Percentiles rank a stretch among this genome's conserved stretches.
These are phyloP conservation scores for Gambusia holbrooki DNA, from an alignment of 2,113 vertebrate genomes.

Conservation along the genomic window DNA sequence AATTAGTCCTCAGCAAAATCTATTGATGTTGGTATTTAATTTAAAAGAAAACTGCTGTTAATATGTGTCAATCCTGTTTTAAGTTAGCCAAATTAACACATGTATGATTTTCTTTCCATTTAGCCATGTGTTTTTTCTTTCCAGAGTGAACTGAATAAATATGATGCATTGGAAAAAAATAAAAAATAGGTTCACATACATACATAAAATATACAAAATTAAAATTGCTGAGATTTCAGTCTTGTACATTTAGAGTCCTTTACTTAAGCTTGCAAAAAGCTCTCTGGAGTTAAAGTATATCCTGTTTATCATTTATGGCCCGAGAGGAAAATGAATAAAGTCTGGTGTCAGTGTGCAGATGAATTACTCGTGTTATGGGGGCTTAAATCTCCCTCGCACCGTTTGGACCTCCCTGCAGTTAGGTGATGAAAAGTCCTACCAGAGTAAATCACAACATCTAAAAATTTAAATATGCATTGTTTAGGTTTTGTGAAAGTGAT, in stretches of 20 bases:
- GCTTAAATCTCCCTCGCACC: background rate
- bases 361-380: background rate
- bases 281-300: constrained; percentile 4
- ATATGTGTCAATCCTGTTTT: background rate
- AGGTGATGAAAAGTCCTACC: background rate
- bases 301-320: constrained; percentile 1
- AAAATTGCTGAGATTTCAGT: background rate
- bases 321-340: background rate
- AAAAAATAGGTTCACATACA: too few relatives aligned
- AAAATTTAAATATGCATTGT: too few relatives aligned
- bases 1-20: background rate
- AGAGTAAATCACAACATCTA: background rate
- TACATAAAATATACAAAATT: too few relatives aligned
- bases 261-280: constrained; percentile 6
- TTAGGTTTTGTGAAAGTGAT: too few relatives aligned
- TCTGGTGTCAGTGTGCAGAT: background rate
- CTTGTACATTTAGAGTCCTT: constrained; percentile 5
- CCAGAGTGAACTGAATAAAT: background rate
- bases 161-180: background rate
- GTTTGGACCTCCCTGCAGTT: background rate
- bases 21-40: constrained; percentile 17
- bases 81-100: background rate
- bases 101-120: background rate
- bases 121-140: too few relatives aligned
- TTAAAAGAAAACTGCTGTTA: constrained; percentile 15